Percentiles rank a stretch among this genome's conserved stretches.
These are phyloP conservation scores for Clangula hyemalis DNA, from an alignment of 2,797 vertebrate species.

Conservation along the genomic window DNA sequence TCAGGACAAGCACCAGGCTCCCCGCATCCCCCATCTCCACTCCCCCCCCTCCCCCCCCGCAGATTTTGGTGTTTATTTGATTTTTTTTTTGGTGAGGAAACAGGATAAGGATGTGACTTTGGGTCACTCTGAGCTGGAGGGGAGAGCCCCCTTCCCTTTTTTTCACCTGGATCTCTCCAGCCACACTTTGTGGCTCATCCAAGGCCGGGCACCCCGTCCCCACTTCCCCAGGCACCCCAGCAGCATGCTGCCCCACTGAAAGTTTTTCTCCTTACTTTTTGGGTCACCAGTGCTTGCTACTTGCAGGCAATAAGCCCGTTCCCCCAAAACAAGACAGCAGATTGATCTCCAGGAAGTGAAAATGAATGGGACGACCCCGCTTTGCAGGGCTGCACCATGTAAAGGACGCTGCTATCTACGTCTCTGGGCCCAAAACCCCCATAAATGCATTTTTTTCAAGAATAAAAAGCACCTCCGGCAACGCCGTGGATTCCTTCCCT, in stretches of 20 bases:
- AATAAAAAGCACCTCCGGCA: neutral
- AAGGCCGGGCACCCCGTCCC: conserved; percentile 29
- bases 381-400: neutral
- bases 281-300: conserved; percentile 35
- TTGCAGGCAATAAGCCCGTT: conserved; percentile 5
- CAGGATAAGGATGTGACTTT: neutral
- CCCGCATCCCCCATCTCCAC: neutral
- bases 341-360: neutral
- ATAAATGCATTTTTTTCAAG: neutral
- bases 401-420: neutral
- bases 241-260: neutral
- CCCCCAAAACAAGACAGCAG: neutral
- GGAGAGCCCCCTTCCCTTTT: neutral
- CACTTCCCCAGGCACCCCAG: neutral
- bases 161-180: neutral
- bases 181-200: neutral
- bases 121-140: neutral
- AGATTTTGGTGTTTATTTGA: neutral
- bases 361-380: neutral
- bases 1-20: neutral
- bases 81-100: neutral
- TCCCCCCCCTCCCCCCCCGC: no score
- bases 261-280: conserved; percentile 10
- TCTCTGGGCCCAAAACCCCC: neutral
- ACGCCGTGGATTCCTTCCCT: neutral